Evolutionary conservation across 2,113 vertebrate species (phyloP).

Genomic region (Nycticryphes semicollaris): DNA sequence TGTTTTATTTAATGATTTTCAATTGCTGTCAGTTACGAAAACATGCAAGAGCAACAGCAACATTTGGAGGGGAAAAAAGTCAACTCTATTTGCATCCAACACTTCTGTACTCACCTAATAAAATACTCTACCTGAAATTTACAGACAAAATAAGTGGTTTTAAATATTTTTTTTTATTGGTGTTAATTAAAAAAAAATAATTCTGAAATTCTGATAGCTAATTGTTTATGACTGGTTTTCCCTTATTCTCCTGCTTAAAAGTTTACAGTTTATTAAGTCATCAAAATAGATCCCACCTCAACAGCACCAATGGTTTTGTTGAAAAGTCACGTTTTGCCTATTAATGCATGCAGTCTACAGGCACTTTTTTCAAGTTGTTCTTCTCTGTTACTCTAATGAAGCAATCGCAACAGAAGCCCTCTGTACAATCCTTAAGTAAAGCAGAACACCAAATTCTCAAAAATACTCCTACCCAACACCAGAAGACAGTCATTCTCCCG

Average conservation of each 20-base stretch:
- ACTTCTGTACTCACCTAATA: not conserved
- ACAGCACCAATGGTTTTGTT: not conserved
- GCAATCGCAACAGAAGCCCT: not conserved
- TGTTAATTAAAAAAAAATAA: not conserved
- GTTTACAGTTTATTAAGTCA: not conserved
- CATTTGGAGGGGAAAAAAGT: accelerated
- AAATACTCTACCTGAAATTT: not conserved
- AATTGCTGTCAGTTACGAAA: not conserved
- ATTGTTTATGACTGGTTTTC: not conserved
- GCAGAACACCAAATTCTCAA: not conserved
- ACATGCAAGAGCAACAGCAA: not conserved
- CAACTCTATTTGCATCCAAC: not conserved
- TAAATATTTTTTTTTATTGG: not conserved
- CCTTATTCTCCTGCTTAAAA: not conserved
- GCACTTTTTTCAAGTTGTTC: not conserved
- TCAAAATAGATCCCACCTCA: accelerated
- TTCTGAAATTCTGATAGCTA: not conserved
- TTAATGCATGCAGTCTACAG: not conserved
- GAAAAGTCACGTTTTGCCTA: not conserved
- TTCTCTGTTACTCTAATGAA: not conserved
- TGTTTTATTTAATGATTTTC: not conserved
- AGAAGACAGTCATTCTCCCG: not conserved
- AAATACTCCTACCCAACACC: not conserved
- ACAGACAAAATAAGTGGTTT: not conserved
- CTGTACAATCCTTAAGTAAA: not conserved